A percentile compares a stretch with the other conserved stretches of the same genome.
phyloP scores from a whole-genome alignment of 2,797 vertebrate genomes.

The Gallinago stenura region DNA sequence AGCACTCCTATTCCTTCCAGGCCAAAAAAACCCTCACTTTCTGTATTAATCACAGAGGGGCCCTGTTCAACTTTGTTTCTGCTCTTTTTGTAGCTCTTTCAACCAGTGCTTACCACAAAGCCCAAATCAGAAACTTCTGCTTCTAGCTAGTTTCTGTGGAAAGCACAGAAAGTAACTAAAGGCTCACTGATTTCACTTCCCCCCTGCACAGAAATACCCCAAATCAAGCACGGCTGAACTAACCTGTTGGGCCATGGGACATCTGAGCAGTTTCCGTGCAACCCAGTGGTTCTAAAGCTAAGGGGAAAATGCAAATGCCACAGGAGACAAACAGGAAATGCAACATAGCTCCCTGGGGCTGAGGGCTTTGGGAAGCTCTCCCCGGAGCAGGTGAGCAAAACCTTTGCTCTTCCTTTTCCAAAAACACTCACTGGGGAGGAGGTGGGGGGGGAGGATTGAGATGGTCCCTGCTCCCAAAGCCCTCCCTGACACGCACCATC shows the following conservation, averaged over 20 bases:
- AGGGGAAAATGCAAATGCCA: background rate
- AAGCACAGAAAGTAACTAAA: background rate
- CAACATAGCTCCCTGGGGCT: background rate
- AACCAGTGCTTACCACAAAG: background rate
- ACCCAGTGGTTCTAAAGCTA: background rate
- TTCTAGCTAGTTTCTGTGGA: background rate
- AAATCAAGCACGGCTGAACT: background rate
- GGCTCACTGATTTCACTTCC: conserved; percentile 9
- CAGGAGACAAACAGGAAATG: background rate
- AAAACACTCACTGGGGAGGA: background rate
- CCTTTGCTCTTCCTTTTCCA: background rate
- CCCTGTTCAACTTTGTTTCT: background rate
- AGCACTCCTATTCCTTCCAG: background rate
- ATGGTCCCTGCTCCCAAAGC: background rate
- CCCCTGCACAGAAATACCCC: background rate
- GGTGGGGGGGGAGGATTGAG: background rate
- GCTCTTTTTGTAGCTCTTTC: background rate
- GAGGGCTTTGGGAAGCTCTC: background rate
- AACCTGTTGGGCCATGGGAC: background rate
- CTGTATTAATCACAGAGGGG: rapidly evolving
- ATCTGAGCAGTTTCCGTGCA: background rate
- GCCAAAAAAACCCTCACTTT: background rate
- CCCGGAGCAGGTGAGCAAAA: background rate
- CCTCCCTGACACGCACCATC: background rate
- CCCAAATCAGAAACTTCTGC: conserved; percentile 7